Evolutionary conservation across 2,888 invertebrate genomes (phyloP).

Genomic region (Dicycla oo): DNA sequence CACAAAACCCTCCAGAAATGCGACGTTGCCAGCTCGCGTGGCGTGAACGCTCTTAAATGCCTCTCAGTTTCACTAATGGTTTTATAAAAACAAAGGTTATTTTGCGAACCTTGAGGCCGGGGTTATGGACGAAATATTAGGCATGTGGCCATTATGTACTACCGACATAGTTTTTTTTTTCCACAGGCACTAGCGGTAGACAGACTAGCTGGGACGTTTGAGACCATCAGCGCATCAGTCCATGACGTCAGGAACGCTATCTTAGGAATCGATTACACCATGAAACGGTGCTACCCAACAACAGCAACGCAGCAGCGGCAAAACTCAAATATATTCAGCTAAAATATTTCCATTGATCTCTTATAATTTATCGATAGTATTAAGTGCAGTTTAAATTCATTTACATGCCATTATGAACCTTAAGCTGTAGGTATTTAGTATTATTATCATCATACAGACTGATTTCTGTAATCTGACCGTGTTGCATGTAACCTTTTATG

Average conservation of each 20-base stretch:
- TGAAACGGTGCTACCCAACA: conserved; percentile 80
- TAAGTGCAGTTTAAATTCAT: conserved; percentile 32
- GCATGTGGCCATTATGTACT: too few species aligned
- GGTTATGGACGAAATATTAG: too few species aligned
- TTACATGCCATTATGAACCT: conserved; percentile 51
- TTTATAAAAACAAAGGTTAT: too few species aligned
- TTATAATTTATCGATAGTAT: conserved; percentile 11
- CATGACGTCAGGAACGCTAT: conserved; percentile 83
- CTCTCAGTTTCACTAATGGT: too few species aligned
- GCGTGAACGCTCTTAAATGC: too few species aligned
- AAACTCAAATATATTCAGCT: conserved; percentile 75
- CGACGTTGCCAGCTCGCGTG: too few species aligned
- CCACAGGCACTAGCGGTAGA: conserved; percentile 83
- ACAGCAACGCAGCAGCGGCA: conserved; percentile 74
- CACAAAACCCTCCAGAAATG: too few species aligned
- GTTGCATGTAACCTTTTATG: conserved; percentile 53
- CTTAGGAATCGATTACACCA: conserved; percentile 83
- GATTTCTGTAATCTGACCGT: conserved; percentile 46
- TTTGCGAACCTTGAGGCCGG: too few species aligned
- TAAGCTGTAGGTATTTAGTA: conserved; percentile 35
- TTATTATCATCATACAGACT: conserved; percentile 37
- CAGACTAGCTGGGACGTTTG: conserved; percentile 80
- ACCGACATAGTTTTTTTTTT: too few species aligned
- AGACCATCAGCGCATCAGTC: conserved; percentile 78
- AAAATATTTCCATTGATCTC: conserved; percentile 59